These are phyloP conservation scores for Musca domestica DNA, from an alignment of 1,140 invertebrate species.

Conservation along the genomic window DNA sequence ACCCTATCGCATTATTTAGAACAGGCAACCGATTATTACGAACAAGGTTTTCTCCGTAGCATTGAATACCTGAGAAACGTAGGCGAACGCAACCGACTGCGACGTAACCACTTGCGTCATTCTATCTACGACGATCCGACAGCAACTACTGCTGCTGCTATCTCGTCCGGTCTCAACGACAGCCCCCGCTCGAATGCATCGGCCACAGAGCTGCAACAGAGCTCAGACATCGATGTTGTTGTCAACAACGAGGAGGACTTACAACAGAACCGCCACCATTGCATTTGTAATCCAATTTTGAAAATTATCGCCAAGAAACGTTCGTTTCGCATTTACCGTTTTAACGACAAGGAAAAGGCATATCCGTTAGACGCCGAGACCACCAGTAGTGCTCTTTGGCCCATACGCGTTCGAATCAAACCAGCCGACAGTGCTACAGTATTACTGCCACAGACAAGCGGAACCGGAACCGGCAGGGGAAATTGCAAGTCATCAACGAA, in stretches of 20 bases:
- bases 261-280: not conserved
- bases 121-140: not conserved
- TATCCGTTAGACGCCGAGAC: not conserved
- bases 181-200: constrained; percentile 4
- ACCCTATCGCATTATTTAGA: constrained; percentile 38
- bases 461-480: not conserved
- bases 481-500: not conserved
- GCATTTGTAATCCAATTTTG: constrained; percentile 12
- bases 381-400: not conserved
- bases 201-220: not conserved
- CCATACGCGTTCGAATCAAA: constrained; percentile 26
- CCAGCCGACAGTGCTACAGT: not conserved
- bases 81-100: constrained; percentile 33
- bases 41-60: constrained; percentile 41
- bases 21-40: constrained; percentile 47
- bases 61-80: constrained; percentile 49
- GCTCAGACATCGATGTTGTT: not conserved
- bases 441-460: not conserved
- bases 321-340: not conserved
- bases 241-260: not conserved
- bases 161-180: constrained; percentile 22
- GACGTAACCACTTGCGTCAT: constrained; percentile 5
- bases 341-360: constrained; percentile 3
- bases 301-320: not conserved
- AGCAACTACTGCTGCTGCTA: not conserved